Evolutionary conservation across 1,140 invertebrate genomes (phyloP).

Genomic region (Drosophila nebulosa): DNA sequence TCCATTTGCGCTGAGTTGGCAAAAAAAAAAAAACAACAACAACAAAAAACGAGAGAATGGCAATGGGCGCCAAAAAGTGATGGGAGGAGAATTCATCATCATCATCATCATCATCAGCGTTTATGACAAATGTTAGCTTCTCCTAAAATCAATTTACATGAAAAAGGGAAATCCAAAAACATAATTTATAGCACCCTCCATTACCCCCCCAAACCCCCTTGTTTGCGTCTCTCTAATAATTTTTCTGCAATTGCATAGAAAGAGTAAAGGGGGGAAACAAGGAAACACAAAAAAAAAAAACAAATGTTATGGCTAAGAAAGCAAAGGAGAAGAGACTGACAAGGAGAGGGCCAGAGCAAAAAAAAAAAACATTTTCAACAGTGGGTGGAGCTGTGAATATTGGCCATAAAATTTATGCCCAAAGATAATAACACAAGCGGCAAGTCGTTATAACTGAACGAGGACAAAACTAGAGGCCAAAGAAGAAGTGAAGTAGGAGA

Average conservation of each 20-base stretch:
- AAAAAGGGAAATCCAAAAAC: slow-evolving; percentile 42
- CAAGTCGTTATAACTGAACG: slow-evolving; percentile 70
- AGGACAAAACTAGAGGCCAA: slow-evolving; percentile 12
- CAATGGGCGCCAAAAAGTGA: slow-evolving; percentile 42
- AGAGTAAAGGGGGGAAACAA: not conserved
- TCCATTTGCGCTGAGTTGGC: slow-evolving; percentile 62
- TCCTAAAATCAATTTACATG: slow-evolving; percentile 68
- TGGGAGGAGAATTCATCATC: slow-evolving; percentile 46
- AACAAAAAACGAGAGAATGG: slow-evolving; percentile 4
- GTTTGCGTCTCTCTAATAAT: too few relatives aligned
- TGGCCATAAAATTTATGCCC: slow-evolving; percentile 78
- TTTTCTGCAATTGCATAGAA: slow-evolving; percentile 7
- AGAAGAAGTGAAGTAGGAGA: too few relatives aligned
- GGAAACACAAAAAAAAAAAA: not conserved
- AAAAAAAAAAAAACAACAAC: slow-evolving; percentile 17
- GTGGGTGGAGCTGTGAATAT: slow-evolving; percentile 79
- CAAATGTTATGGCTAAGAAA: not conserved
- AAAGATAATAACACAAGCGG: slow-evolving; percentile 76
- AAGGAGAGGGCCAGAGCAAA: not conserved
- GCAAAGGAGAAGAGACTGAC: not conserved
- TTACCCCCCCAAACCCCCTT: not conserved
- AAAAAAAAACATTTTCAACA: slow-evolving; percentile 67
- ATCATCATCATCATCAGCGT: slow-evolving; percentile 37
- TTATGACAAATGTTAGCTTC: slow-evolving; percentile 62
- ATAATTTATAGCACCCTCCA: slow-evolving; percentile 59